Evolutionary conservation across 2,113 vertebrate species (phyloP).

Genomic region (Meriones unguiculatus): DNA sequence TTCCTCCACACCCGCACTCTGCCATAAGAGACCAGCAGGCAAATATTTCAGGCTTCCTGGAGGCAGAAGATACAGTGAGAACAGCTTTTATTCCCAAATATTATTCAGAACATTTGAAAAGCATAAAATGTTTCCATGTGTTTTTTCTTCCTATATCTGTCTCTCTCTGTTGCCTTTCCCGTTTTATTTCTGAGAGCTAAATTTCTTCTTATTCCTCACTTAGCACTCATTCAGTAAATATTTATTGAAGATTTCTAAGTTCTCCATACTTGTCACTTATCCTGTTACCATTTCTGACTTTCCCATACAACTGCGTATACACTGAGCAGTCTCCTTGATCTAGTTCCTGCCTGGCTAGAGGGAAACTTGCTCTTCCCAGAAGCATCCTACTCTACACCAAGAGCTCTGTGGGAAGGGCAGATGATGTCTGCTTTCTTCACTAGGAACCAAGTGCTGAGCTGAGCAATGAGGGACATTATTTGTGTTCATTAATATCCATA

Average conservation of each 20-base stretch:
- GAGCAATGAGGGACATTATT: background rate
- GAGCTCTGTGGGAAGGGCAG: background rate
- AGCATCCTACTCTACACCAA: background rate
- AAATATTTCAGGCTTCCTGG: slow-evolving; percentile 81
- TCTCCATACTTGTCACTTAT: slow-evolving; percentile 75
- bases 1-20: slow-evolving; percentile 1
- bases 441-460: background rate
- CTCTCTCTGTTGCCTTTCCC: slow-evolving; percentile 78
- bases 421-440: background rate
- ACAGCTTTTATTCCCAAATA: slow-evolving; percentile 84
- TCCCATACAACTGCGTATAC: slow-evolving; percentile 47
- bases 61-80: slow-evolving; percentile 81
- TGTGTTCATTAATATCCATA: background rate
- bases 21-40: slow-evolving; percentile 71
- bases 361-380: slow-evolving; percentile 32
- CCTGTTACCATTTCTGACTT: slow-evolving; percentile 64
- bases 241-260: slow-evolving; percentile 78
- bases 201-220: slow-evolving; percentile 78
- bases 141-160: slow-evolving; percentile 82
- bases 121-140: slow-evolving; percentile 83
- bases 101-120: slow-evolving; percentile 84
- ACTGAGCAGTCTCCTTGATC: slow-evolving; percentile 52
- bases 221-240: slow-evolving; percentile 78
- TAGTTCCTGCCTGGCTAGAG: slow-evolving; percentile 25
- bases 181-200: slow-evolving; percentile 72